Base-by-base conservation (phyloP, 2,797 vertebrate species). In the Picus viridis region DNA sequence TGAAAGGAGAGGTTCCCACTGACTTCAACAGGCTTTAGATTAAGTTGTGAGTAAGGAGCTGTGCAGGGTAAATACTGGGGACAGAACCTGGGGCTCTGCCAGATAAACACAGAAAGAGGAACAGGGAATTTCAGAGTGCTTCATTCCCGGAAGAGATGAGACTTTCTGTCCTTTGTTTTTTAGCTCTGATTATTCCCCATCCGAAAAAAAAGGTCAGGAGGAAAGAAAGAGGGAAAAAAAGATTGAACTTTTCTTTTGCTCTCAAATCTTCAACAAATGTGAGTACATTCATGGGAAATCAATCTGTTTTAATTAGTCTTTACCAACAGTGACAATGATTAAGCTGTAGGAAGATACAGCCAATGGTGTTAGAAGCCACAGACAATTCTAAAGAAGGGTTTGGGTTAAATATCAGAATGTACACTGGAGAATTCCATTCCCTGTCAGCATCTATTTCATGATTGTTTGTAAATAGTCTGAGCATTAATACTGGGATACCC, bases 11-110 rank as follows among this genome's bases (percentile, higher is more conserved):
- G 53, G 74, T 95, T 96, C 94, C 85, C 92, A 92, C 54, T 91
- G 85, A 89, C 85, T 95, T 94, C 89, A 95, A 56, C 39, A 84
- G 77, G 36, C 85, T 88, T 93, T 94, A 89, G 83, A 94, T 96
- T 88, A 92, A 94, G 58, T 61, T 81, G 72, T 93, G 87, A 89
- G 70, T 74, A 79, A 88, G 74, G 73, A 92, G 68, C 57, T 79
- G 79, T 0, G 0, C 53, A 61, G 76, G 73, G 57, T 89, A 83
- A 94, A 82, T 65, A 71, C 54, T 71, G 45, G 79, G 95, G 90
- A 91, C 89, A 94, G 85, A 74, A 84, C 73, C 57, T 93, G 89
- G 36, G 68, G 15, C n/a, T 88, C 45, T 79, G 94, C 87, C 92
- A 96, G 83, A 70, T 43, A 86, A 93, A 93, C 71, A 63, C 76